These are phyloP conservation scores for Drosophila siamana DNA, from an alignment of 2,888 invertebrate species.

Conservation along the genomic window DNA sequence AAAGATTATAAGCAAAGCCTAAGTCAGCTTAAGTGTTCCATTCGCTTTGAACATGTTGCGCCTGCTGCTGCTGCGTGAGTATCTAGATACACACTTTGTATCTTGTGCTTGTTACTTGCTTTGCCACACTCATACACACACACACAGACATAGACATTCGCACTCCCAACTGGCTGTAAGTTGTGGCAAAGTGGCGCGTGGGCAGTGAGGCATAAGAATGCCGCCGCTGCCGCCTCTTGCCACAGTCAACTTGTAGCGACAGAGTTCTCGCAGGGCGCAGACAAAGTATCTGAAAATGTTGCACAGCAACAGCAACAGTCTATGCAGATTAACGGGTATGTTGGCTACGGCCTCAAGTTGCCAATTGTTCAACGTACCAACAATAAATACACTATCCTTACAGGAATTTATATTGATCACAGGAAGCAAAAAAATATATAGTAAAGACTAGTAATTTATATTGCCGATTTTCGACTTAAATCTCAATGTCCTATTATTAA, in stretches of 20 bases:
- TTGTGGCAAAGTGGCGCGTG: conserved; percentile 55
- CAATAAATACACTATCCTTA: too few relatives aligned
- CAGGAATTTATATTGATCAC: too few relatives aligned
- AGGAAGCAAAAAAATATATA: too few relatives aligned
- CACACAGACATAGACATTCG: conserved; percentile 4
- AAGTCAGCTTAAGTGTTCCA: conserved; percentile 69
- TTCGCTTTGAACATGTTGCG: conserved; percentile 73
- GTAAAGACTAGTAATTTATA: too few relatives aligned
- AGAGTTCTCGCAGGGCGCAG: conserved; percentile 19
- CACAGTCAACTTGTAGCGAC: conserved; percentile 18
- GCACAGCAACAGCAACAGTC: conserved; percentile 27
- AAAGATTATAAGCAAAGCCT: conserved; percentile 55
- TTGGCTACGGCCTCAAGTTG: conserved; percentile 5
- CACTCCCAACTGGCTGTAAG: conserved; percentile 19
- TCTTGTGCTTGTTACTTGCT: conserved; percentile 23
- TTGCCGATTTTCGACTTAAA: too few relatives aligned
- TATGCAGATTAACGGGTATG: conserved; percentile 7
- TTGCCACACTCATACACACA: conserved; percentile 16
- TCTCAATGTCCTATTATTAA: too few relatives aligned
- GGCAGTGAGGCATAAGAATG: conserved; percentile 61
- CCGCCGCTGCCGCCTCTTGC: conserved; percentile 36
- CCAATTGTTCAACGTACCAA: too few relatives aligned
- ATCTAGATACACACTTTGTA: conserved; percentile 38
- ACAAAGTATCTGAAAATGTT: conserved; percentile 42
- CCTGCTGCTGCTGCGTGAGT: conserved; percentile 44